Base-by-base conservation (phyloP, 2,888 invertebrate species). In the Fragum whitleyi region DNA sequence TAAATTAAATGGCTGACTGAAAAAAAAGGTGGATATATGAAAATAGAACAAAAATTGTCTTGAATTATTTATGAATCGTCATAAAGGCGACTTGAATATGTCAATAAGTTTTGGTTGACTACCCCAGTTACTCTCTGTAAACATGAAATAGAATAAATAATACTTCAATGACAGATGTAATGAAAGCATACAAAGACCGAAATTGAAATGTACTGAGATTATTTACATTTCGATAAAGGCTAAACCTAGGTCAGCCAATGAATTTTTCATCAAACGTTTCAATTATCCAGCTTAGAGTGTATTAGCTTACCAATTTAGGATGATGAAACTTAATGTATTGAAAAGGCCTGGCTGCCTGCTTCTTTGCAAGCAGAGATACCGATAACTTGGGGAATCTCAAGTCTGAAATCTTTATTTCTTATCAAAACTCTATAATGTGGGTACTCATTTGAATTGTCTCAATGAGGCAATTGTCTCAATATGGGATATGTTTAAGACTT, bases 141-240 rank as follows among this genome's bases (percentile, higher is more conserved):
- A 57, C 26, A 57, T 57, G 57, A 57, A 57, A 57, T 57, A 57
- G 57, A 57, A 57, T 57, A 21, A 57, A 57, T 57, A 57, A 57
- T 57, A 26, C 57, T 26, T 6, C 57, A 26, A 57, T 47, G 47
- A 47, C n/a, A 47, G 47, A 9, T 47, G 47, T 47, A 47, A 47
- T 47, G 14, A 47, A 47, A 47, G 47, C 47, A n/a, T 47, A 47
- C 47, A 47, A 47, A 47, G 47, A 14, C 14, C n/a, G 47, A n/a
- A 47, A 47, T 47, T 47, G 47, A 47, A 47, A 47, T 47, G 47
- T 47, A 47, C 47, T 9, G 2, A 47, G 16, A 47, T 47, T 47
- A 47, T 47, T 47, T 47, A 47, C 47, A 47, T 47, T 47, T 47
- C 47, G 47, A 47, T 47, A 47, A 39, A 47, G n/a, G 47, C 47